These are phyloP conservation scores for Chunga burmeisteri DNA, from an alignment of 2,113 vertebrate species.

Conservation along the genomic window DNA sequence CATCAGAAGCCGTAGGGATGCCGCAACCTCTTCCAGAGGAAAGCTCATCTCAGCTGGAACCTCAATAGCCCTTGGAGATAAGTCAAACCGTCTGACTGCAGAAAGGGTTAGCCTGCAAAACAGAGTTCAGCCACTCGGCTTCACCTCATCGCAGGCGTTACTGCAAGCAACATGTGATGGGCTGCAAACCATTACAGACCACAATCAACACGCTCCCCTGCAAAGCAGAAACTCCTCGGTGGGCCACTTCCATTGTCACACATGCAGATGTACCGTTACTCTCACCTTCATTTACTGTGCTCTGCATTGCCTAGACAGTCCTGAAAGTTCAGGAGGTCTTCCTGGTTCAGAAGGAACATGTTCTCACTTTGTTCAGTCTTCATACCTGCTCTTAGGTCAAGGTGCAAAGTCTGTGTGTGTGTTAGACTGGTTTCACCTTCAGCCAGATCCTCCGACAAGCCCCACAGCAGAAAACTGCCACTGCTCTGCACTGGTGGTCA, in stretches of 20 bases:
- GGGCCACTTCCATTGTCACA: neutral
- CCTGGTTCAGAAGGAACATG: neutral
- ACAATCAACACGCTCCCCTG: neutral
- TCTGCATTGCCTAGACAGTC: neutral
- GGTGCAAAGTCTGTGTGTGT: neutral
- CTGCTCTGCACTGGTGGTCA: neutral
- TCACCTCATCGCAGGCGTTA: neutral
- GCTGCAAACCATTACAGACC: neutral
- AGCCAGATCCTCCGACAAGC: neutral
- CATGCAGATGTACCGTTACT: neutral
- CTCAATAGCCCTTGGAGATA: neutral
- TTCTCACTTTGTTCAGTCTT: neutral
- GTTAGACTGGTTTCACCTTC: neutral
- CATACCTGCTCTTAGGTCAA: neutral
- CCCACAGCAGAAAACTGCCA: neutral
- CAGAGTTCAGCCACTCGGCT: neutral
- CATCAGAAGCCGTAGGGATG: neutral
- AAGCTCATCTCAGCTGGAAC: neutral
- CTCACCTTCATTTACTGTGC: neutral
- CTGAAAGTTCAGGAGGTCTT: neutral
- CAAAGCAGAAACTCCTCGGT: neutral
- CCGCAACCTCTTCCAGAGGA: neutral
- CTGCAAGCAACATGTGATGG: neutral
- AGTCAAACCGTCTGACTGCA: accelerated
- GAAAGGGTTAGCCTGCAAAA: neutral